Conservation (phyloP, 2,797 vertebrate species). For the Takifugu rubripes region DNA sequence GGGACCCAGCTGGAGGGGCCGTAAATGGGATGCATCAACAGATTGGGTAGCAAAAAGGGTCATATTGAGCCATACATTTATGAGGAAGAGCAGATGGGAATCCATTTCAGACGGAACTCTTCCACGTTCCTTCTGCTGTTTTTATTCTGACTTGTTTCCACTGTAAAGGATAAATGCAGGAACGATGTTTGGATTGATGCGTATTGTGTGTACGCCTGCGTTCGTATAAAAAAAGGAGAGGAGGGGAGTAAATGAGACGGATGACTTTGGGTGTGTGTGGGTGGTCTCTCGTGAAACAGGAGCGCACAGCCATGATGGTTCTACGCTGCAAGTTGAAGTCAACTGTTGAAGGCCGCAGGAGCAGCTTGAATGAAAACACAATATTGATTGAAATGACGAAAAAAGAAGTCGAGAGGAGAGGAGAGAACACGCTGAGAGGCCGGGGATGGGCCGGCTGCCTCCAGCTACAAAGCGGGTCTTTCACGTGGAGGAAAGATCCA, state of each 20-base stretch:
- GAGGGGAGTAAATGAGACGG: constrained; percentile 57
- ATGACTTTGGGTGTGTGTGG: constrained; percentile 84
- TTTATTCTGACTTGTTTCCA: constrained; percentile 48
- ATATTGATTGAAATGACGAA: constrained; percentile 71
- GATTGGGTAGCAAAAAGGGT: constrained; percentile 64
- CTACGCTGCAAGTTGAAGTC: constrained; percentile 86
- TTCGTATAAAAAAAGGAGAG: constrained; percentile 47
- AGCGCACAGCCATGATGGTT: constrained; percentile 71
- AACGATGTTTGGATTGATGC: constrained; percentile 80
- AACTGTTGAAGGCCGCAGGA: constrained; percentile 91
- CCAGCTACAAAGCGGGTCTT: constrained; percentile 73
- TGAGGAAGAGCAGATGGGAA: constrained; percentile 12
- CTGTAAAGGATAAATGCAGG: constrained; percentile 47
- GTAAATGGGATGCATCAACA: constrained; percentile 56
- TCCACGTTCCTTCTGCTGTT: constrained; percentile 29
- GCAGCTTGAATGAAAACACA: constrained; percentile 95
- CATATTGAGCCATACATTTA: constrained; percentile 40
- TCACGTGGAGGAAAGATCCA: constrained; percentile 66
- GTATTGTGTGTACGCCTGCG: constrained; percentile 32
- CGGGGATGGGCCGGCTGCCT: constrained; percentile 46
- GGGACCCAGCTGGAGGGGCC: constrained; percentile 7
- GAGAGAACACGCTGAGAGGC: constrained; percentile 49
- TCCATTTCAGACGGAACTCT: constrained; percentile 18
- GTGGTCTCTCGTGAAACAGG: constrained; percentile 86
- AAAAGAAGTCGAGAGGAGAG: constrained; percentile 13